Evolutionary conservation across 2,797 vertebrate species (phyloP), one percentile per base, ranked within the genome.

Genomic region (Peromyscus eremicus): DNA sequence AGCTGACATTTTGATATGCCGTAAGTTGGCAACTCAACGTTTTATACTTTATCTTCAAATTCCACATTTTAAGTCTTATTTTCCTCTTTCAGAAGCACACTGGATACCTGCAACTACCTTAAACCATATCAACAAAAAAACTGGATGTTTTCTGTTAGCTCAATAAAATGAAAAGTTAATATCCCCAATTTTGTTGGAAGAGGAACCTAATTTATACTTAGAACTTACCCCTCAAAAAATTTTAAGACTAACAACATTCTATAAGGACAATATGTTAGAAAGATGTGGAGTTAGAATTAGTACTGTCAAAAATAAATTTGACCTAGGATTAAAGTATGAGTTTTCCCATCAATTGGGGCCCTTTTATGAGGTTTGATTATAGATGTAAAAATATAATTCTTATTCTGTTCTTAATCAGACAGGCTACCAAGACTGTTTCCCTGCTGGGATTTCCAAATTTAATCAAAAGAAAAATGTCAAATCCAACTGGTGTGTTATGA

Each of bases 1-100:
- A 98, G 97, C 98, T 98, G 98, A 98, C 97, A 98, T 97, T 98
- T 97, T 97, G 98, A 96, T 97, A 97, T 32, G 95, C 95, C 86
- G 94, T 85, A 80, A 95, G 94, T 96, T 97, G 97, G 97, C 97
- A 97, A 97, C 96, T 94, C 89, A 94, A 92, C 75, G 29, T 92
- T 95, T 98, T 84, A 25, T 94, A 95, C 95, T 98, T 98, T 98
- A 98, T 98, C 97, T 98, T 95, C 95, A 95, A 95, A 97, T 97
- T 95, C 95, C 98, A 98, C 98, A 98, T 98, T 98, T 97, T 70
- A 91, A 96, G 89, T 93, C 95, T 89, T 92, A 96, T 94, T 94
- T 97, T 82, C 83, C 32, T 92, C 91, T 84, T 96, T 85, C 57
- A 64, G 40, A 95, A 95, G 84, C 19, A 90, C 29, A 89, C 95